These are phyloP conservation scores for Drosophila varians DNA, from an alignment of 1,140 invertebrate genomes.

Conservation along the genomic window DNA sequence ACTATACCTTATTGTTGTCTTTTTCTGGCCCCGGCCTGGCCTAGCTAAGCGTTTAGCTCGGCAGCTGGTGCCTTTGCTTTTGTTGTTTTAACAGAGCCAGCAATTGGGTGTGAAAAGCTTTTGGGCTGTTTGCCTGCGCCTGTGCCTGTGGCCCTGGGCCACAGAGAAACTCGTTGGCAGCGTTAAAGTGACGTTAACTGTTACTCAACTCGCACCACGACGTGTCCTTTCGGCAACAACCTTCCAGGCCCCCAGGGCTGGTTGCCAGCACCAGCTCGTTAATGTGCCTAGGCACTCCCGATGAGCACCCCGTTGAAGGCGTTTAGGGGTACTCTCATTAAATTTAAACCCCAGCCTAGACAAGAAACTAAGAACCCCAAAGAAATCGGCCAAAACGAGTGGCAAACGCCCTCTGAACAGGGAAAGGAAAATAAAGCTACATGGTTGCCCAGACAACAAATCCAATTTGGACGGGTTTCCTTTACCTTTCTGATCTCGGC, in stretches of 20 bases:
- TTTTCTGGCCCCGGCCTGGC: conserved; percentile 1
- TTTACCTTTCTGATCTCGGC: neutral
- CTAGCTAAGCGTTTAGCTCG: conserved; percentile 24
- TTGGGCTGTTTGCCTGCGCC: conserved; percentile 52
- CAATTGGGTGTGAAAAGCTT: conserved; percentile 78
- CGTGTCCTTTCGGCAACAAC: neutral
- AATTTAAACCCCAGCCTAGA: conserved; percentile 64
- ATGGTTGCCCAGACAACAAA: conserved; percentile 64
- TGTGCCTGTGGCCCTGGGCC: conserved; percentile 28
- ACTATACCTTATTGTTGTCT: neutral
- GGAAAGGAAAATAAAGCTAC: neutral
- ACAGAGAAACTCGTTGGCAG: conserved; percentile 40
- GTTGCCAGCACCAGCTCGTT: conserved; percentile 35
- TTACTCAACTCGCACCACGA: conserved; percentile 44
- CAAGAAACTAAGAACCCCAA: conserved; percentile 11
- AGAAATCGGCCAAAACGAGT: conserved; percentile 46
- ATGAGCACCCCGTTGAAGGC: conserved; percentile 4
- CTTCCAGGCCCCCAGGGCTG: conserved; percentile 11
- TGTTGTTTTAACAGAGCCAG: conserved; percentile 46
- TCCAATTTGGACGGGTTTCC: conserved; percentile 70
- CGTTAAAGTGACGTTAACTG: conserved; percentile 76
- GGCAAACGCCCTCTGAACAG: conserved; percentile 6
- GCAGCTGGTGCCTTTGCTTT: conserved; percentile 35
- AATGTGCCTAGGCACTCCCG: conserved; percentile 34
- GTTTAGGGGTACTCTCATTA: conserved; percentile 58